Base-by-base conservation (phyloP, 2,797 vertebrate species). In the Psittacula derbiana region DNA sequence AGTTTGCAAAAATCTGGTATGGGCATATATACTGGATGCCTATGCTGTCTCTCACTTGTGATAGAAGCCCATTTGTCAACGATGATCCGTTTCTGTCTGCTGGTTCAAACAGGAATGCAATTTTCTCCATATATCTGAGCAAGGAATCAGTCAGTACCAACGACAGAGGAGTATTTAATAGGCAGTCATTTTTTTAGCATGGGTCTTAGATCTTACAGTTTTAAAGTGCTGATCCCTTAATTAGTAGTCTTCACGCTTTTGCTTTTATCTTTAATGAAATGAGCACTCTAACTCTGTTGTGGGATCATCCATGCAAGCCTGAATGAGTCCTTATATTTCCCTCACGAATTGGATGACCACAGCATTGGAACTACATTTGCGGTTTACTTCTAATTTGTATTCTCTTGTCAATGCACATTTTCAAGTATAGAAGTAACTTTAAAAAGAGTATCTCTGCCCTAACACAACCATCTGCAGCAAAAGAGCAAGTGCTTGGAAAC, bases 381-480 rank as follows among this genome's bases (percentile, higher is more conserved):
- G 14, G 46, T 62, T 90, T 86, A 64, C 60, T 84, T 80, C 60
- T 89, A 86, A 60, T 87, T 93, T 62, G 19, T 64, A 75, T 82
- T 93, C 78, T 92, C 30, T 86, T 38, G 27, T 52, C 76, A 92
- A 65, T 52, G 57, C 44, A 58, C 36, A 64, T 85, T 95, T 96
- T 90, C 80, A 80, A 86, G 40, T 70, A 81, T 4, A 86, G 71
- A 90, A 93, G 16, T 76, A 80, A 86, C 86, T 92, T 93, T 20
- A 46, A 80, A 88, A 86, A 57, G 69, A 88, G 64, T 70, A 72
- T 61, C 17, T 86, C 83, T 94, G 30, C 73, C 58, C 66, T 81
- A 90, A n/a, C 62, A 41, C 38, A 92, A 64, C 90, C 88, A 95
- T 93, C 80, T 97, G 88, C 55, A 92, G 95, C 31, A 86, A 81